Base-by-base conservation (phyloP, 2,113 vertebrate species). In the Antigone vipio region DNA sequence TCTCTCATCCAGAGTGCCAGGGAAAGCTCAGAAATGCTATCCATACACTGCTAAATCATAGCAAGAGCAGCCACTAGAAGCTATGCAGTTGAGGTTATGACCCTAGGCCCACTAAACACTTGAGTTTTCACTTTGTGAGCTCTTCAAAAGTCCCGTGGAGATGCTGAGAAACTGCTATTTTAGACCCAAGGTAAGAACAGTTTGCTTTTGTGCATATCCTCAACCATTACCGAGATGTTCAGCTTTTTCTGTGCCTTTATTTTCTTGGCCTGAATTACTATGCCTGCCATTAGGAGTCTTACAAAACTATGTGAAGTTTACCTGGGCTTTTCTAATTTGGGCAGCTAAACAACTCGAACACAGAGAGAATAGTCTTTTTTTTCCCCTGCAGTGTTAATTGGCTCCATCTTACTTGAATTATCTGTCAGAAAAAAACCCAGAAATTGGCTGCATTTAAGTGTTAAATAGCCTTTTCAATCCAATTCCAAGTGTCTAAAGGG, bases 391-490 rank as follows among this genome's bases (percentile, higher is more conserved):
- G 0, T 35, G 12, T 50, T 73, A 71, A 59, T 12, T 74, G 26
- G 15, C 4, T 29, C 18, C 30, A 60, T 45, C 24, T 79, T 35
- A 55, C 19, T 52, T 73, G 27, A 88, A 62, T 67, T 69, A 60
- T 11, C 22, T 52, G 21, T 63, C 59, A 44, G 69, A 4, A 47
- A 74, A 85, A 38, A 27, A 16, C 26, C 26, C 15, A 29, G 34
- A 58, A 92, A 40, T 23, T 75, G 64, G 11, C 80, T 79, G 49
- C 34, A 78, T 85, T 76, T 73, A 85, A 62, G 42, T 35, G 52
- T 53, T 78, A 87, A 93, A 85, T 21, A 84, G 6, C 60, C 49
- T 87, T 87, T 96, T 69, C 15, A 42, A n/a, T 92, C 64, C 47
- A 85, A 79, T 92, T 83, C 59, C 5, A 47, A 82, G 27, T 23